Evolutionary conservation across 2,888 invertebrate species (phyloP), one percentile per base, ranked within the genome.

Genomic region (Conistra vaccinii): DNA sequence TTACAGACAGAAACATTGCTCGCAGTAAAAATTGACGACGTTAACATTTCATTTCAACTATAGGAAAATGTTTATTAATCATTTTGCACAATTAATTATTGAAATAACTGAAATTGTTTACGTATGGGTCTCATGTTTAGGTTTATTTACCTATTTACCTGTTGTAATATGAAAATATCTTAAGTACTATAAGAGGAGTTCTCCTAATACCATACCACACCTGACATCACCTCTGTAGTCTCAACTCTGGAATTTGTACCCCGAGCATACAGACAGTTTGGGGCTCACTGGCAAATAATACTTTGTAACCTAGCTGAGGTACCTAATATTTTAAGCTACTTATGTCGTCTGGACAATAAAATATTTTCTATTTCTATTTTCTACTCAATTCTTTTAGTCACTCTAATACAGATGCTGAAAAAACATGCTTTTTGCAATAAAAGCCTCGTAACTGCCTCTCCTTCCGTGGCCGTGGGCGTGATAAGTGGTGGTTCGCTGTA

Each of bases 1-100:
- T 85, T 78, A 73, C 77, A 32, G 70, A 85, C 84, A 86, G 66
- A 88, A 88, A 86, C 81, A 85, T 83, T 90, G 89, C 89, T 80
- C 90, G 90, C 90, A 87, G 80, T 80, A 78, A 75, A 78, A 70
- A 75, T 77, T 86, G 84, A 76, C 80, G 79, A 82, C 74, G 69
- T 73, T 69, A 65, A 65, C 70, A 72, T 68, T 83, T 72, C 14
- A 42, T 14, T 23, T 63, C 35, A 67, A 53, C 23, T 62, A 53
- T 63, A 67, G 26, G 66, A 29, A 71, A 70, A 39, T 72, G 20
- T 66, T 79, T 78, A 42, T 29, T 35, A 74, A 42, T 79, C 35
- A 42, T 51, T 58, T 42, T n/a, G 26, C 72, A 42, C 23, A 45
- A 10, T 17, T 17, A 35, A 26, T 60, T 51, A 58, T 58, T n/a